Base-by-base conservation (phyloP, 2,797 vertebrate species). In the Girardinus metallicus region DNA sequence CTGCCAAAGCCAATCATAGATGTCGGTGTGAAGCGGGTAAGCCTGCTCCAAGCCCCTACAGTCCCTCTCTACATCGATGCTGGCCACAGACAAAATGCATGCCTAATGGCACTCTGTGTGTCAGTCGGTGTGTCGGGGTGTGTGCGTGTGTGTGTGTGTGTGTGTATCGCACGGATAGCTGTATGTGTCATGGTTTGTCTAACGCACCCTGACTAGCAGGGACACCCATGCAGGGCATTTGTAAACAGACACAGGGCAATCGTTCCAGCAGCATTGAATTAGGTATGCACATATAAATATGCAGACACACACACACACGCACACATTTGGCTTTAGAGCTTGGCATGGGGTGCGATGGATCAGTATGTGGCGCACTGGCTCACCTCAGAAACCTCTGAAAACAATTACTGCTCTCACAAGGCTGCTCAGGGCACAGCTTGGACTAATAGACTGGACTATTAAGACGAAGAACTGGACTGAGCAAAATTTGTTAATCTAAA, bases 1-100 rank as follows among this genome's bases (percentile, higher is more conserved):
- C 94, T 90, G 79, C 97, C 96, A 96, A 93, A 97, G 95, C 96
- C 95, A 96, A 97, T 97, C 95, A 96, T 90, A 93, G 92, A 88
- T 95, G 94, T 93, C 89, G 83, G 92, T 95, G 94, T 96, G 95
- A 96, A 96, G 94, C 94, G 94, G 94, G 92, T 95, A 94, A 89
- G 80, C 78, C 79, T 86, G 91, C 89, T 91, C 89, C 93, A 95
- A 94, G 89, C 86, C 91, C 95, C 91, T 77, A 62, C 88, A 93
- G 95, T 92, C 91, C 79, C 90, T 85, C 83, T 29, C 1, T 94
- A 89, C 89, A 92, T 74, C 39, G 88, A 87, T 95, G 88, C 93
- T 92, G 90, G 93, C 92, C 91, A 64, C 87, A 90, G 83, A 92
- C 87, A 90, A 87, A 92, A 86, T 83, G 86, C 88, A 92, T 90